Conservation (phyloP, 2,113 vertebrate genomes). For the Fulmarus glacialis region DNA sequence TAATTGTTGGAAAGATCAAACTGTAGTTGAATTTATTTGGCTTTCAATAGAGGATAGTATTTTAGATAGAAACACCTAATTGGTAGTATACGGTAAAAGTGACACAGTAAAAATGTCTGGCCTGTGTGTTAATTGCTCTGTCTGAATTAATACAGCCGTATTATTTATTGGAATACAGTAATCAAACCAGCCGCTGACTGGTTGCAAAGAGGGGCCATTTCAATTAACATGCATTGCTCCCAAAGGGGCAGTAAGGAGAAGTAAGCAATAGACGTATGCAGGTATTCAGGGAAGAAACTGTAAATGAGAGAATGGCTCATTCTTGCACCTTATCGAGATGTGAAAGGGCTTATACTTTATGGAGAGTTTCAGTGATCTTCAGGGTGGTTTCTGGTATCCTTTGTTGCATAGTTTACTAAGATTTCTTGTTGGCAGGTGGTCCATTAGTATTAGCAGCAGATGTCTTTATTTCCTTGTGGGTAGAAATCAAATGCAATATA, state of each 20-base stretch:
- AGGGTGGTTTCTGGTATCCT: not conserved
- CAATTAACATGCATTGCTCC: conserved; percentile 66
- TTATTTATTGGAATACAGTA: conserved; percentile 72
- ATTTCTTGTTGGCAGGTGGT: not conserved
- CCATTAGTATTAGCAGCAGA: not conserved
- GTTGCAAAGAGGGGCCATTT: conserved; percentile 35
- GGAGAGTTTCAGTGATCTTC: not conserved
- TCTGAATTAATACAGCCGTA: conserved; percentile 64
- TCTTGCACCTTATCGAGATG: not conserved
- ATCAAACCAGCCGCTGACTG: conserved; percentile 62
- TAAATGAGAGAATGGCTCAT: not conserved
- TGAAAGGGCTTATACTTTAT: not conserved
- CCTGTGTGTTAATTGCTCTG: conserved; percentile 73
- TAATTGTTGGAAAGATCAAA: conserved; percentile 42
- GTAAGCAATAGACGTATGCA: conserved; percentile 4
- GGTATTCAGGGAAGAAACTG: not conserved
- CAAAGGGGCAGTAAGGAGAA: conserved; percentile 56
- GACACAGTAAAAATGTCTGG: conserved; percentile 61
- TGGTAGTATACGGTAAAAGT: conserved; percentile 56
- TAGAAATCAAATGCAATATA: not conserved
- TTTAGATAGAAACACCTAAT: conserved; percentile 63
- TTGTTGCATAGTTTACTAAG: not conserved
- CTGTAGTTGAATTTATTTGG: conserved; percentile 58
- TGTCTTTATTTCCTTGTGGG: not conserved
- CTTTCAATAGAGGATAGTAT: conserved; percentile 38